Percentiles rank a stretch among this genome's conserved stretches.
phyloP scores from a whole-genome alignment of 2,113 vertebrate species.

The Chionomys nivalis region DNA sequence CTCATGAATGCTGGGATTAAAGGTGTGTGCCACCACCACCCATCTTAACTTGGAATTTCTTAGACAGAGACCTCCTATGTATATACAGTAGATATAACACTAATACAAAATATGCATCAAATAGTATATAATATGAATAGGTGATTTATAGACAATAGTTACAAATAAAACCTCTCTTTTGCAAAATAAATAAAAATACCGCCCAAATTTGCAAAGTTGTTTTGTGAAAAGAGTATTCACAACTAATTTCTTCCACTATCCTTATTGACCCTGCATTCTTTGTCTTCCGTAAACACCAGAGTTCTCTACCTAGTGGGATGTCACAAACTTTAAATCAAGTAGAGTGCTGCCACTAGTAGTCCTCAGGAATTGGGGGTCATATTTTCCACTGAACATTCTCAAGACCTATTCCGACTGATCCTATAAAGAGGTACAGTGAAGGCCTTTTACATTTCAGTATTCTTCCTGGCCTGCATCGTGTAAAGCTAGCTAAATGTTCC shows the following conservation, averaged over 20 bases:
- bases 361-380: neutral
- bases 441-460: neutral
- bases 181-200: neutral
- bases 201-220: neutral
- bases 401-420: neutral
- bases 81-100: neutral
- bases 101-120: neutral
- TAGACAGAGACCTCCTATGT: neutral
- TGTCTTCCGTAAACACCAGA: neutral
- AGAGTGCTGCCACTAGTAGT: neutral
- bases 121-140: neutral
- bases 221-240: neutral
- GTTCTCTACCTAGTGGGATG: neutral
- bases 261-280: neutral
- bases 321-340: neutral
- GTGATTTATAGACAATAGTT: neutral
- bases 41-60: neutral
- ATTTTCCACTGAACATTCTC: neutral
- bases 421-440: neutral
- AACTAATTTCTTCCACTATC: neutral
- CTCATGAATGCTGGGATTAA: no score
- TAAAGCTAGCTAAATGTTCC: no score
- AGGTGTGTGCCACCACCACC: no score
- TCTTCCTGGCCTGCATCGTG: neutral
- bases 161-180: neutral